Conservation (phyloP, 2,888 invertebrate genomes). For the Noctua janthe region DNA sequence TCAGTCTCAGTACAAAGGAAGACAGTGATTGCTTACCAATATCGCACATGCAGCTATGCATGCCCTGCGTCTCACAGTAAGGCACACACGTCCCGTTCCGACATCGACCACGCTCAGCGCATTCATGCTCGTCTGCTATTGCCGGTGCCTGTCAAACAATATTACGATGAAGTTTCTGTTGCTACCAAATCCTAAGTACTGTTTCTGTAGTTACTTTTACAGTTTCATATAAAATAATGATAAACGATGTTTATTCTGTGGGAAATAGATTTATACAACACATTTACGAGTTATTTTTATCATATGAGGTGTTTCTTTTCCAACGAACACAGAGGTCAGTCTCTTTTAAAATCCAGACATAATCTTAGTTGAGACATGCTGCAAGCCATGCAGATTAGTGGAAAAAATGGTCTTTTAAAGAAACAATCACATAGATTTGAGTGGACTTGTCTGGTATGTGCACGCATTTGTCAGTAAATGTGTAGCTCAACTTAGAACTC, state of each 20-base stretch:
- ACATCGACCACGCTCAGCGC: constrained; percentile 98
- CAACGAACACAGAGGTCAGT: not conserved
- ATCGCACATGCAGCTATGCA: constrained; percentile 99
- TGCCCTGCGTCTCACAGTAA: constrained; percentile 97
- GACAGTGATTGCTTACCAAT: constrained; percentile 91
- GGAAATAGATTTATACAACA: not conserved
- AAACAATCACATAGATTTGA: no score
- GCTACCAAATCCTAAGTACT: not conserved
- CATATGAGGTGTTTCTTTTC: not conserved
- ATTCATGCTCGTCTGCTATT: constrained; percentile 96
- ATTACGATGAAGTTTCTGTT: not conserved
- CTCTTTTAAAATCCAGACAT: no score
- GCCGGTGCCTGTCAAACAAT: constrained; percentile 92
- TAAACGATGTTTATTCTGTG: not conserved
- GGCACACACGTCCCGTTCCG: constrained; percentile 97
- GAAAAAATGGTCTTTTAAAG: no score
- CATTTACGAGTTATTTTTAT: not conserved
- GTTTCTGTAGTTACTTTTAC: not conserved
- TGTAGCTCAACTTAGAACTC: not conserved
- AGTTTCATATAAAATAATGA: not conserved
- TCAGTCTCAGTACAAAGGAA: not conserved
- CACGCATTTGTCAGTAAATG: not conserved
- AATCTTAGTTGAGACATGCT: no score
- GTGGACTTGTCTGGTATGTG: no score
- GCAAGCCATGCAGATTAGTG: no score